Evolutionary conservation across 2,888 invertebrate species (phyloP), one percentile per base, ranked within the genome.

Genomic region (Polietes domitor): DNA sequence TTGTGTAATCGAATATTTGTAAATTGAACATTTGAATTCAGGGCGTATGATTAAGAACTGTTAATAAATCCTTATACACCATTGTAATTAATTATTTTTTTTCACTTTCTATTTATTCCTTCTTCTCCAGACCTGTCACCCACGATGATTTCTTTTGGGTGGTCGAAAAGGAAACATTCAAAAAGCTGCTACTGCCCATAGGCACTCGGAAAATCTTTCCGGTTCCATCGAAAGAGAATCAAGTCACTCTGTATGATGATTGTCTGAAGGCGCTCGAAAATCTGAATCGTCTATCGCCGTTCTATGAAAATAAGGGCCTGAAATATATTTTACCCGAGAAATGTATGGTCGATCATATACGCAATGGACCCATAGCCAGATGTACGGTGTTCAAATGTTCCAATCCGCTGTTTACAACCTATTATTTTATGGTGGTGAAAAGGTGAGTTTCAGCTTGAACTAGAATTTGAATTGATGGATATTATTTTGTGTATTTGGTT

Each of bases 361-460:
- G 89, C 55, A 91, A 90, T 83, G 91, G 92, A 10, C 89, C 92
- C 74, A 89, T 88, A 12, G 91, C 90, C n/a, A 87, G 90, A n/a
- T 92, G 92, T 86, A 89, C 91, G 9, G 85, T 88, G 19, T 87
- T 87, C 81, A 88, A 88, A 77, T 92, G 92, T 72, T 88, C 89
- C 26, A 88, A 90, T 71, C 89, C 89, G 17, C 80, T 92, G 55
- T 92, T 91, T 83, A 90, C 92, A 12, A 88, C 91, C 12, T 92
- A 91, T 84, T 91, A 92, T 87, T 91, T 92, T 83, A 89, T 91
- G 89, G 88, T 91, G 15, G 90, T 91, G 26, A 92, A 91, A 77
- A 89, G 92, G 92, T 92, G 77, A 80, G 77, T 28, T 3, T 37
- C 0, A 12, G 7, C 12, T 73, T 10, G 32, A 58, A 55, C 12